Evolutionary conservation across 2,888 invertebrate species (phyloP), one percentile per base, ranked within the genome.

Genomic region (Andrena bucephala): DNA sequence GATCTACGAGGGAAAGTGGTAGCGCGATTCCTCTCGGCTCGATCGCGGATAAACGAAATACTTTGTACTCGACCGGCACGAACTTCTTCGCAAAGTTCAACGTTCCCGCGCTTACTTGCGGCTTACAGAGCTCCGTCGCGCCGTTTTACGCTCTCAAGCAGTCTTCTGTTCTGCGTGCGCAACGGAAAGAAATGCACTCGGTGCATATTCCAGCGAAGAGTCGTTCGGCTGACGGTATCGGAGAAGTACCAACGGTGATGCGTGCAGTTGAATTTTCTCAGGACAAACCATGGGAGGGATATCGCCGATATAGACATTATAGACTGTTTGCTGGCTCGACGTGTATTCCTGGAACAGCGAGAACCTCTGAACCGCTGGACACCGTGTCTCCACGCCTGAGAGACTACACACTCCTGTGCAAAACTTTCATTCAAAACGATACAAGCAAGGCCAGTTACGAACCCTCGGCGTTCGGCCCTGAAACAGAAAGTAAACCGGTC

Each of bases 401-500:
- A 36, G 67, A 54, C 59, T 76, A 77, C 69, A 79, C 63, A 69
- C 74, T 36, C 70, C 54, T 33, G 59, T 70, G 62, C 66, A 68
- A 65, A 62, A 68, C 81, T 50, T 63, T 54, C 59, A 63, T 89
- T 81, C 91, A 81, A 90, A 89, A 77, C 91, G 91, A 89, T 50
- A 89, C 87, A 31, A 92, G 90, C 82, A 91, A 82, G 67, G 88
- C 87, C 71, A 91, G 91, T 92, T 92, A 91, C 81, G 88, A 88
- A 66, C 84, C 89, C 65, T 91, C 90, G 52, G 82, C 71, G 63
- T 90, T 89, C 60, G 88, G 82, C 71, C 83, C 93, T 92, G 88
- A 13, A 84, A 87, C 63, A 83, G 29, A 87, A 72, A 79, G 6
- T 31, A 31, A 4, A 50, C 54, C n/a, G 29, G 42, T 36, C 52